Conservation (phyloP, 2,113 vertebrate species). For the Ailuropoda melanoleuca region DNA sequence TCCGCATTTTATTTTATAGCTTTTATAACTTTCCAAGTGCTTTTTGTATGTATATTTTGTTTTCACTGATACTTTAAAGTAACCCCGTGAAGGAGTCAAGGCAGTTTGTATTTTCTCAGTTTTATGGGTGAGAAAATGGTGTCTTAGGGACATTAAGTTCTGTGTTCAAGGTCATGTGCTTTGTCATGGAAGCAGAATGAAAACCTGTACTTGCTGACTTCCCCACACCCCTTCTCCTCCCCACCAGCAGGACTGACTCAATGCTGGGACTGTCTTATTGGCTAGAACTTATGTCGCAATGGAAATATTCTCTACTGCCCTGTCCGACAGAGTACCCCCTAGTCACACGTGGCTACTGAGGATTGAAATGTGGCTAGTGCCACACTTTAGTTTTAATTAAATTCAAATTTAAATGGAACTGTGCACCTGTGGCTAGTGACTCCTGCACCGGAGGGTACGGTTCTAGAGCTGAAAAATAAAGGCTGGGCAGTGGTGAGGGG, state of each 20-base stretch:
- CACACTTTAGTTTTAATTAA: constrained; percentile 5
- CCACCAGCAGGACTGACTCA: background rate
- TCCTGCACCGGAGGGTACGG: background rate
- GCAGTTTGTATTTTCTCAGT: background rate
- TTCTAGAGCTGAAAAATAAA: background rate
- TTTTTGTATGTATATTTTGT: background rate
- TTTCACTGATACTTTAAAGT: background rate
- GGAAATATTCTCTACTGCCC: background rate
- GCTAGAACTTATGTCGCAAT: background rate
- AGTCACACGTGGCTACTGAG: background rate
- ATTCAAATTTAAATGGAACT: background rate
- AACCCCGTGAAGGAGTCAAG: background rate
- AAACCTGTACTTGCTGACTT: background rate
- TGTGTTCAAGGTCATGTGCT: background rate
- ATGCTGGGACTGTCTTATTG: background rate
- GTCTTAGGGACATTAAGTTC: background rate
- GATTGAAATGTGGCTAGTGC: background rate
- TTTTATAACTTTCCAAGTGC: background rate
- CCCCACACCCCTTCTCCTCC: rapidly evolving
- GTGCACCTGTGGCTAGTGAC: background rate
- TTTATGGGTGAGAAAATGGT: background rate
- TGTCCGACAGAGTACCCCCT: background rate
- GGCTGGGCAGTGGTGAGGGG: background rate
- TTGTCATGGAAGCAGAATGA: background rate
- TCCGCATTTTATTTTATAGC: background rate